A percentile compares a stretch with the other conserved stretches of the same genome.
Conservation (phyloP, 1,140 invertebrate genomes). For the Lerema accius region DNA sequence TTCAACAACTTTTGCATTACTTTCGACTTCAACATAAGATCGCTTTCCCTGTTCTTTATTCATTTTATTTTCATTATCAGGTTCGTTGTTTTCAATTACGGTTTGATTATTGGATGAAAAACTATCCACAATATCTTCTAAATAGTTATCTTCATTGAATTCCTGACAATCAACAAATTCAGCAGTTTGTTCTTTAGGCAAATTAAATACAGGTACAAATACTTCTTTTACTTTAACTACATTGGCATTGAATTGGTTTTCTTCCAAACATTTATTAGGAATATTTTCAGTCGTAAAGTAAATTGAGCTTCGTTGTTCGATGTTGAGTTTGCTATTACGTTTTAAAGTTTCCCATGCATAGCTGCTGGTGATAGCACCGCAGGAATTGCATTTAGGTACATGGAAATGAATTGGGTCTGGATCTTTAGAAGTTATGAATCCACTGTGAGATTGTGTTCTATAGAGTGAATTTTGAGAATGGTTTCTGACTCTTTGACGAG, state of each 20-base stretch:
- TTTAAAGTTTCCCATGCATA: constrained; percentile 48
- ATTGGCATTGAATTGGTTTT: constrained; percentile 34
- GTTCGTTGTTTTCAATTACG: constrained; percentile 46
- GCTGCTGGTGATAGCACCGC: constrained; percentile 48
- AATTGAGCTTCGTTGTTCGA: constrained; percentile 34
- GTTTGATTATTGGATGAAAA: constrained; percentile 59
- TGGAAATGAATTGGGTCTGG: constrained; percentile 74
- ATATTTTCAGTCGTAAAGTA: constrained; percentile 61
- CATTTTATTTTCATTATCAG: not conserved
- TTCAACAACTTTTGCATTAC: constrained; percentile 12
- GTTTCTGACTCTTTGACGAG: constrained; percentile 38
- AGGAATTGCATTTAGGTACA: constrained; percentile 62
- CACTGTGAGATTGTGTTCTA: constrained; percentile 69
- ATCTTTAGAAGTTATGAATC: constrained; percentile 72
- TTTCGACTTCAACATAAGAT: constrained; percentile 7
- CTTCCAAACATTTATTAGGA: constrained; percentile 47
- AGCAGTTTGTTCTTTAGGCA: constrained; percentile 45
- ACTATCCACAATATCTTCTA: constrained; percentile 58
- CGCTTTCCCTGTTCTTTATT: constrained; percentile 6
- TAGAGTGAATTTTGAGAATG: constrained; percentile 44
- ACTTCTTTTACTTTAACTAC: constrained; percentile 57
- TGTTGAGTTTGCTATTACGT: constrained; percentile 31
- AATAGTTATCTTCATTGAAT: constrained; percentile 74
- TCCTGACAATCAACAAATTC: constrained; percentile 76
- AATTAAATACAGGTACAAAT: constrained; percentile 44